phyloP scores from a whole-genome alignment of 64 coral and sea anemone species.

The Platygyra sinensis region DNA sequence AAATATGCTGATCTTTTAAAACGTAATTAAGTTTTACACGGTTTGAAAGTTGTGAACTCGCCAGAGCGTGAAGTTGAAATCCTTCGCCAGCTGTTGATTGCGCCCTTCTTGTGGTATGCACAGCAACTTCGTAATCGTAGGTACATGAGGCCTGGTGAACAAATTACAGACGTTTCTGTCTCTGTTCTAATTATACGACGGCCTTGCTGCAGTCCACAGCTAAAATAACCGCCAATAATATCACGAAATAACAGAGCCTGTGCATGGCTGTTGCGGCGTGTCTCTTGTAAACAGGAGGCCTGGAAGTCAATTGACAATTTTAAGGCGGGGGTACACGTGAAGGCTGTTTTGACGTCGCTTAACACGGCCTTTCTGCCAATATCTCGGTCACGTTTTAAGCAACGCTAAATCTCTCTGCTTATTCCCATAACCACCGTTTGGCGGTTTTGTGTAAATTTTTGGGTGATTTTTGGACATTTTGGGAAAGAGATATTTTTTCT shows the following conservation, averaged over 20 bases:
- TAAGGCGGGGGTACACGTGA: no score
- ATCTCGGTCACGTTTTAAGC: no score
- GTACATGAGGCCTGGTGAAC: slow-evolving; percentile 32
- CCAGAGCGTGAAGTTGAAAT: slow-evolving; percentile 67
- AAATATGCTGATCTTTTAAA: not conserved
- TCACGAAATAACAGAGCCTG: not conserved
- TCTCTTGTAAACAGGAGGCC: no score
- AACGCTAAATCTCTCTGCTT: no score
- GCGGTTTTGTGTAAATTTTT: no score
- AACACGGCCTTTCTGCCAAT: no score
- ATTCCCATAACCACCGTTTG: no score
- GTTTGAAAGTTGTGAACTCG: slow-evolving; percentile 17
- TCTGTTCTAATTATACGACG: not conserved
- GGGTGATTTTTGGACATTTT: no score
- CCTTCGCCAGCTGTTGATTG: slow-evolving; percentile 74
- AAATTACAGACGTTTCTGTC: slow-evolving; percentile 7
- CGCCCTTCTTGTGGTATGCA: slow-evolving; percentile 64
- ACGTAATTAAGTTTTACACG: not conserved
- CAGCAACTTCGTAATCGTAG: slow-evolving; percentile 73
- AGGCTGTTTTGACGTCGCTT: no score
- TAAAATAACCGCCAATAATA: not conserved
- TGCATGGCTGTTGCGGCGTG: not conserved
- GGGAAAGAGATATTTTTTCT: no score
- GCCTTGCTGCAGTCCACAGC: not conserved
- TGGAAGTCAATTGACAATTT: no score